Conservation (phyloP, 1,140 invertebrate species). For the Hirudo medicinalis region DNA sequence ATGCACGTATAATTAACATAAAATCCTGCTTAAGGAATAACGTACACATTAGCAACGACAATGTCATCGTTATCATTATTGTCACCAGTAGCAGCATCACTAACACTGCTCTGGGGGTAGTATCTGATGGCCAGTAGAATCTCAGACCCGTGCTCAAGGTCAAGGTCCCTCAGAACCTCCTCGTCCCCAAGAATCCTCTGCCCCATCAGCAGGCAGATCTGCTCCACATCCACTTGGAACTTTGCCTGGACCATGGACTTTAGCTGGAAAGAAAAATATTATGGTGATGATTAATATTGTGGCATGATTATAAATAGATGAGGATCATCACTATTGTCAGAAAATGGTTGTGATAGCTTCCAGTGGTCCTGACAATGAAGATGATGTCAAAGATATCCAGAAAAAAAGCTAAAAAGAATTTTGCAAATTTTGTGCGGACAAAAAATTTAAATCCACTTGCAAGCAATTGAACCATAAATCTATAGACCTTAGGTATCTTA, state of each 20-base stretch:
- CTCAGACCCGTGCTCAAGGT: not conserved
- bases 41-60: no score
- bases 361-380: no score
- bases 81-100: no score
- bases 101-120: not conserved
- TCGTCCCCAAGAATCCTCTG: not conserved
- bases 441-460: no score
- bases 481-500: no score
- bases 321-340: not conserved
- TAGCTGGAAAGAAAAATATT: not conserved
- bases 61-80: no score
- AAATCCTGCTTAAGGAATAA: no score
- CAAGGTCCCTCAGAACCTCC: not conserved
- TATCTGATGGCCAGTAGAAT: constrained; percentile 1
- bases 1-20: no score
- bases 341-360: not conserved
- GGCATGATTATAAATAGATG: not conserved
- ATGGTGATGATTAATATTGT: not conserved
- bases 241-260: constrained; percentile 1
- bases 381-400: no score
- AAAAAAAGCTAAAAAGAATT: no score
- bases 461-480: no score
- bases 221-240: not conserved
- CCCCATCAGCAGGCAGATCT: not conserved
- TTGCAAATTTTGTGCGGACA: no score